phyloP scores from a whole-genome alignment of 2,888 invertebrate species.

The Tachystola acroxantha region DNA sequence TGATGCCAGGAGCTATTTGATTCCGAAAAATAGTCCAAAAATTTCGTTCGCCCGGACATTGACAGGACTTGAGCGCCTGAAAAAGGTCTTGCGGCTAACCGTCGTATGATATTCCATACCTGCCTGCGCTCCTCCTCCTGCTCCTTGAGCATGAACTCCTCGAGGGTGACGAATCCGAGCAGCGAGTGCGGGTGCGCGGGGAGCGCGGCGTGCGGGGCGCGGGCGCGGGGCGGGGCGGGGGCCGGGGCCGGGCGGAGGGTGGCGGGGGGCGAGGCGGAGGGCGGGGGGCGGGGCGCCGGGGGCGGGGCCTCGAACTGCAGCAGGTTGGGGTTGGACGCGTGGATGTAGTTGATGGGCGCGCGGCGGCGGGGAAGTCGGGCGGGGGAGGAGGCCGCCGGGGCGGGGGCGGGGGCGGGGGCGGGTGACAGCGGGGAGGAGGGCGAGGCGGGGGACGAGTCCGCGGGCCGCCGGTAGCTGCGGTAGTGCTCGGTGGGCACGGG shows the following conservation, averaged over 20 bases:
- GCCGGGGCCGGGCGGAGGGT: constrained; percentile 75
- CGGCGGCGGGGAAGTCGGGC: neutral
- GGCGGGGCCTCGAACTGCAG: constrained; percentile 72
- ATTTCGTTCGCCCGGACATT: too few relatives aligned
- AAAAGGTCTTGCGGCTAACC: too few relatives aligned
- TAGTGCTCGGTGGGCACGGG: constrained; percentile 89
- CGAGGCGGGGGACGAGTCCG: constrained; percentile 14
- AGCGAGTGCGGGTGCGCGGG: constrained; percentile 65
- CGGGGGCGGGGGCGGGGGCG: constrained; percentile 7
- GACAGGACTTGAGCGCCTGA: too few relatives aligned
- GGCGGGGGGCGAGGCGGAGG: too few relatives aligned
- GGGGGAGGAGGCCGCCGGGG: constrained; percentile 13
- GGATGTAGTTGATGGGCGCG: constrained; percentile 71
- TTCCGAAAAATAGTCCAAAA: too few relatives aligned
- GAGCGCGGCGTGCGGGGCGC: constrained; percentile 14
- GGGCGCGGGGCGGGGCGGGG: constrained; percentile 9
- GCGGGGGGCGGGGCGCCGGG: constrained; percentile 7
- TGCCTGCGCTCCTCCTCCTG: constrained; percentile 81
- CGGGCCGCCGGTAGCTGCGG: constrained; percentile 80
- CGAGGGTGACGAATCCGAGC: constrained; percentile 84
- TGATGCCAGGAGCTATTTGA: too few relatives aligned
- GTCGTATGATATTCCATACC: too few relatives aligned
- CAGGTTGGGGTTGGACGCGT: constrained; percentile 85
- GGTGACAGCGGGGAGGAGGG: constrained; percentile 2
- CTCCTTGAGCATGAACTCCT: constrained; percentile 87